phyloP scores from a whole-genome alignment of 2,888 invertebrate genomes.

The Caenorhabditis auriculariae region DNA sequence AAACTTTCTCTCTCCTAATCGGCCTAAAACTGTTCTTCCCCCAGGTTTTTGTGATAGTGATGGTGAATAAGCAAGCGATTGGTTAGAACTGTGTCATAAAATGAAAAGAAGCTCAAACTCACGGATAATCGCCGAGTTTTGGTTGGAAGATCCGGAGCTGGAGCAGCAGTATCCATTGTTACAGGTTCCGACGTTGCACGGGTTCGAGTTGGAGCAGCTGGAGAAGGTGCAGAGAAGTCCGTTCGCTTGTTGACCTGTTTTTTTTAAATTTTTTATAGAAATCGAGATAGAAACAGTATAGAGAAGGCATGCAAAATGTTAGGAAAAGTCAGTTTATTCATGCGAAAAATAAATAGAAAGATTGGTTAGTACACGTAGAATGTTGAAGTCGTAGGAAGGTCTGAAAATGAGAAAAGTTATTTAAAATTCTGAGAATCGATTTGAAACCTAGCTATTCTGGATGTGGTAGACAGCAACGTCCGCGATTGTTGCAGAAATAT shows the following conservation, averaged over 20 bases:
- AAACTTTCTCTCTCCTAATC: too few relatives aligned
- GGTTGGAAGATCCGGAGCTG: conserved; percentile 22
- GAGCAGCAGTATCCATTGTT: conserved; percentile 63
- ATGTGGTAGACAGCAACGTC: conserved; percentile 36
- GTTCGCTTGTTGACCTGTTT: conserved; percentile 30
- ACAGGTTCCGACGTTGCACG: conserved; percentile 59
- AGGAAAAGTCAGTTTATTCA: conserved; percentile 11
- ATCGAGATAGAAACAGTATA: background rate
- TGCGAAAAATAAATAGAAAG: conserved; percentile 19
- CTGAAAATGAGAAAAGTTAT: background rate
- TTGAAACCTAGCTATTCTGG: background rate
- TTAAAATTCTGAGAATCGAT: background rate
- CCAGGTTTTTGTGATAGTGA: too few relatives aligned
- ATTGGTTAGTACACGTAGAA: conserved; percentile 1
- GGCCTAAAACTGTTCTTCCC: too few relatives aligned
- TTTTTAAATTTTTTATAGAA: too few relatives aligned
- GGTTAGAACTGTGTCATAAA: too few relatives aligned
- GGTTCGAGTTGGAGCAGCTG: conserved; percentile 55
- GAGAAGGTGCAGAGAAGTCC: conserved; percentile 60
- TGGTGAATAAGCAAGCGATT: background rate
- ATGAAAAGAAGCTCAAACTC: too few relatives aligned
- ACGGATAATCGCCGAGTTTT: conserved; percentile 32
- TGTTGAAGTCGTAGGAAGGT: conserved; percentile 12
- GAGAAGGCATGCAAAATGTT: background rate
- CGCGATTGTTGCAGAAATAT: conserved; percentile 45